Evolutionary conservation across 2,113 vertebrate species (phyloP), one percentile per base, ranked within the genome.

Genomic region (Paramormyrops kingsleyae): DNA sequence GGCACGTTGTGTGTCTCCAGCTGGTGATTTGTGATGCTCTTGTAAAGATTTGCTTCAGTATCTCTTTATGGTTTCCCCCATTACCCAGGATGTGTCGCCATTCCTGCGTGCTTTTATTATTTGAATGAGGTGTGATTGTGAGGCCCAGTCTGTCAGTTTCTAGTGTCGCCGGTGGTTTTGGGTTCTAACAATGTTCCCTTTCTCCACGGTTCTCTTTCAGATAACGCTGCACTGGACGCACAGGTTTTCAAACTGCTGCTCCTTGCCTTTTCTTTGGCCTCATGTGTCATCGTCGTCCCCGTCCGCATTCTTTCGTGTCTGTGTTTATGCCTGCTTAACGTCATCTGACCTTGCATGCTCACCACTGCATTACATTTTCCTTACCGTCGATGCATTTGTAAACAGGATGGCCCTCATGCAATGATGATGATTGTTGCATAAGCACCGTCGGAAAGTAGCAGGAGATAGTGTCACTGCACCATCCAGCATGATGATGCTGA

Each of bases 161-260:
- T 19, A 8, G 19, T 42, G 31, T 44, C 0, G 77, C 5, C 5
- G 8, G 44, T 46, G 83, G 8, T 24, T 84, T 53, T 70, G 92
- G 90, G 94, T 89, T 95, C 96, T 98, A 97, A 97, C 92, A 87
- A 93, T 7, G 95, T 93, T 94, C 92, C 92, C 95, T 97, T 87
- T 88, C 93, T 97, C 95, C 96, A 95, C 89, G 93, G 93, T 96
- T 97, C 97, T 97, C 97, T 96, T 98, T 95, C 98, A 99, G 99
- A 99, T 94, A 97, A 95, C 97, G 94, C 91, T 97, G 97, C 97
- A 97, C 95, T 98, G 98, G 98, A 99, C 94, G 95, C 98, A 97
- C 98, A 99, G 99, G 99, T 99, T 97, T 96, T 87, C 93, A 92
- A 95, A 93, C 97, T 96, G 91, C 88, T 94, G 86, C 92, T 94